Percentiles rank a stretch among this genome's conserved stretches.
Evolutionary conservation across 2,797 vertebrate genomes (phyloP).

Genomic region (Gambelia wislizenii): DNA sequence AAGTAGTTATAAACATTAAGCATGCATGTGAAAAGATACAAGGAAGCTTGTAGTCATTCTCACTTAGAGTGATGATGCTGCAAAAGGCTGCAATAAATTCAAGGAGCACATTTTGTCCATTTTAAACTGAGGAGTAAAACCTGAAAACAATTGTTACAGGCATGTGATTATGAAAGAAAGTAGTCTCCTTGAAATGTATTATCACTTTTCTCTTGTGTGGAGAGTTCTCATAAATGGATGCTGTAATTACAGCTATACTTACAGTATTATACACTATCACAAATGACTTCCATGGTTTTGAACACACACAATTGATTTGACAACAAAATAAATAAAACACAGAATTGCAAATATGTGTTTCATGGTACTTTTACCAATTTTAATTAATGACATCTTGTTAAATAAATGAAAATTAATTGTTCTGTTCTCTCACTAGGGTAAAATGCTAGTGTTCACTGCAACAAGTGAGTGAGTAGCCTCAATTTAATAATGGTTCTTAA

Average conservation of each 20-base stretch:
- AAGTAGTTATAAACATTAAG: neutral
- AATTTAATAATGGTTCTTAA: too few relatives aligned
- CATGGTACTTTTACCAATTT: constrained; percentile 5
- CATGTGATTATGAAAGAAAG: neutral
- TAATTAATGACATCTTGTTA: neutral
- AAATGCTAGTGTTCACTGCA: neutral
- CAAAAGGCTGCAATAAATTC: neutral
- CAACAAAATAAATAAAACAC: constrained; percentile 17
- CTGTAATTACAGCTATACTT: neutral
- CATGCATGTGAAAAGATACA: neutral
- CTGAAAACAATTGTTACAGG: neutral
- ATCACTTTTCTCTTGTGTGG: neutral
- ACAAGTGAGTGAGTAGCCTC: neutral
- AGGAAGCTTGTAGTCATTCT: neutral
- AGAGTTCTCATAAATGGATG: constrained; percentile 1
- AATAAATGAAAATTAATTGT: neutral
- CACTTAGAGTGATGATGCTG: neutral
- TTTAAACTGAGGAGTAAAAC: neutral
- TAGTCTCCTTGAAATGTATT: neutral
- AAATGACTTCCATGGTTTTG: constrained; percentile 8
- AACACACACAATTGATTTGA: constrained; percentile 9
- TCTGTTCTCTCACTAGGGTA: fast-evolving
- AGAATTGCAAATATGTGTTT: neutral
- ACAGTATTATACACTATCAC: constrained; percentile 1
- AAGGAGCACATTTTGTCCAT: neutral